A percentile compares a stretch with the other conserved stretches of the same genome.
These are phyloP conservation scores for Zootoca vivipara DNA, from an alignment of 2,113 vertebrate genomes.

Conservation along the genomic window DNA sequence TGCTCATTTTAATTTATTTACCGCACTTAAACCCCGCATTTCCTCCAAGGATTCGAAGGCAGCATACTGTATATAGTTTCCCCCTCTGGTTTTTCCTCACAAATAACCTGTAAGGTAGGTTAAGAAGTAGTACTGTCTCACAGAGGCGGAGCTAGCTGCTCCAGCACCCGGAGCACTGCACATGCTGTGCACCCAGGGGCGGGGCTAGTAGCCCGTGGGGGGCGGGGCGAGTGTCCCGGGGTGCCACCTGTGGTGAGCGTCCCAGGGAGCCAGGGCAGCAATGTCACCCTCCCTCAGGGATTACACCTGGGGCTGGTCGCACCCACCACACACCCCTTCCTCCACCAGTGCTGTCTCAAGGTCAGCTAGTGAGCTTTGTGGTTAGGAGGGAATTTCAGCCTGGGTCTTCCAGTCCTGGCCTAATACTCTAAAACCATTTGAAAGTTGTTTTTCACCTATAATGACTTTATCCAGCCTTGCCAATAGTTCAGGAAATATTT, in stretches of 20 bases:
- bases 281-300: too few species aligned
- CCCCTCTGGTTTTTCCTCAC: neutral
- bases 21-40: neutral
- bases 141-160: too few species aligned
- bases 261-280: too few species aligned
- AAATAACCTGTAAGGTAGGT: neutral
- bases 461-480: neutral
- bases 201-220: too few species aligned
- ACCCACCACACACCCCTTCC: too few species aligned
- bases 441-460: neutral
- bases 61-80: neutral
- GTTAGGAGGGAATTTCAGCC: neutral
- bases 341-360: neutral
- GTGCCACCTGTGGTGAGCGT: too few species aligned
- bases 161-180: too few species aligned
- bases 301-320: too few species aligned
- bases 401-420: neutral
- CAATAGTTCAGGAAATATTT: neutral
- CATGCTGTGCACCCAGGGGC: too few species aligned
- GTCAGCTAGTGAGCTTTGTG: neutral
- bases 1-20: neutral
- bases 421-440: neutral
- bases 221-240: too few species aligned
- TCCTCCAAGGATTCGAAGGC: neutral
- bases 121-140: neutral